Evolutionary conservation across 1,140 invertebrate genomes (phyloP), one percentile per base, ranked within the genome.

Genomic region (Philotrypesis tridentata): DNA sequence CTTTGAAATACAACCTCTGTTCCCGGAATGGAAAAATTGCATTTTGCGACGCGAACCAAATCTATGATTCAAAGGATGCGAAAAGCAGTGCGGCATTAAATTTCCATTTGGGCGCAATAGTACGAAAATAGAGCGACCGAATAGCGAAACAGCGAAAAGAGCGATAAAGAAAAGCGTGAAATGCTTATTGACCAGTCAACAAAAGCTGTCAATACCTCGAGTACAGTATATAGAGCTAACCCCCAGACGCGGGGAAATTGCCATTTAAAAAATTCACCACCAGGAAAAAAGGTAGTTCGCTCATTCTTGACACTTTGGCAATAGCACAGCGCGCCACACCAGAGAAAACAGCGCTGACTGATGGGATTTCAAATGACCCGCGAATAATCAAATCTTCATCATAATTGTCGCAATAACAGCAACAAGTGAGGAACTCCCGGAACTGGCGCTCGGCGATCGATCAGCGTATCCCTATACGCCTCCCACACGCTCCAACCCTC

Each of bases 401-500:
- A 63, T 80, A 80, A 80, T 80, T 72, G 25, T 80, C 55, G 33
- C 37, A 21, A 75, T 75, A 74, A 70, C 72, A 76, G 72, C 80
- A 82, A 82, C 80, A 82, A 82, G 80, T 76, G 80, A 82, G 14
- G 61, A 67, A 21, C 37, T 33, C 60, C 9, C 63, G 7, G 71
- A 37, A 31, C 68, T n/a, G 37, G 1, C 33, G 17, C 33, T 33
- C 63, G 0, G 1, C 11, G 27, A 76, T 74, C 65, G 63, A 70
- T 63, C 63, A 60, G 21, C 21, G 40, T 5, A 17, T 55, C 48
- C 71, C 27, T 14, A 40, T 37, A 23, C 40, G 12, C 37, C 5
- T 12, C 31, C 8, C 31, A 25, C 65, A 40, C 31, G 2, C 61
- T 67, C 12, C 21, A 17, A 27, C 48, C 21, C 29, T 61, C n/a